Evolutionary conservation across 2,888 invertebrate species (phyloP).

Genomic region (Callyntrura sp.): DNA sequence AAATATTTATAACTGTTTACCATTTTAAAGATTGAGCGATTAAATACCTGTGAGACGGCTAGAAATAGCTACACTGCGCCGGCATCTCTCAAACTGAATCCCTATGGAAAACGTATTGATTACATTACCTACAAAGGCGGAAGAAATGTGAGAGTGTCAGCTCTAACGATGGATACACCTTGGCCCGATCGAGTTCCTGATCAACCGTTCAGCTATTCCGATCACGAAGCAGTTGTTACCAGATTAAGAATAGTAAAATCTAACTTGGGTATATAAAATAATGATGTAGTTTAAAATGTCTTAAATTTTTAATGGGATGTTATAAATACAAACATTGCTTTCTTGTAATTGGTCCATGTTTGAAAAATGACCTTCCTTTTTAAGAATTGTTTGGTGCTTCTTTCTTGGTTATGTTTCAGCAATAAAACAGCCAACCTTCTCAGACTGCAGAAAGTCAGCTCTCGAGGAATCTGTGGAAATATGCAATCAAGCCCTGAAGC

Average conservation of each 20-base stretch:
- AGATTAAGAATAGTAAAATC: slow-evolving; percentile 85
- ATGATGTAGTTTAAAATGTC: too few species aligned
- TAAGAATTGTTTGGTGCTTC: not conserved
- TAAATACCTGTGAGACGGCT: slow-evolving; percentile 91
- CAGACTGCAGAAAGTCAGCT: slow-evolving; percentile 79
- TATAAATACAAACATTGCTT: too few species aligned
- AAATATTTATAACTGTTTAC: not conserved
- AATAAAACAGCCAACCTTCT: slow-evolving; percentile 4
- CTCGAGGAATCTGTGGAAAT: slow-evolving; percentile 88
- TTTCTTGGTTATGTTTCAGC: slow-evolving; percentile 26
- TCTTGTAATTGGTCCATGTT: too few species aligned
- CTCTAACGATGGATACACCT: slow-evolving; percentile 89
- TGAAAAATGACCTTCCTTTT: not conserved
- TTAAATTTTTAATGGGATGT: too few species aligned
- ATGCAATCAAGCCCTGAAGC: slow-evolving; percentile 87
- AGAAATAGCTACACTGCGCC: slow-evolving; percentile 93
- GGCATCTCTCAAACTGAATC: slow-evolving; percentile 86
- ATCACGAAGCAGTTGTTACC: slow-evolving; percentile 94
- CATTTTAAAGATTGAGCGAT: slow-evolving; percentile 28
- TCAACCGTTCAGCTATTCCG: slow-evolving; percentile 92
- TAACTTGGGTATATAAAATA: slow-evolving; percentile 80
- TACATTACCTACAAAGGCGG: slow-evolving; percentile 91
- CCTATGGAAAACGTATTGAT: slow-evolving; percentile 96
- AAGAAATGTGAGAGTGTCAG: slow-evolving; percentile 85
- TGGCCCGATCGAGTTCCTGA: slow-evolving; percentile 91